Percentiles rank a stretch among this genome's conserved stretches.
phyloP scores from a whole-genome alignment of 2,797 vertebrate genomes.

The Chaenodraco wilsoni region DNA sequence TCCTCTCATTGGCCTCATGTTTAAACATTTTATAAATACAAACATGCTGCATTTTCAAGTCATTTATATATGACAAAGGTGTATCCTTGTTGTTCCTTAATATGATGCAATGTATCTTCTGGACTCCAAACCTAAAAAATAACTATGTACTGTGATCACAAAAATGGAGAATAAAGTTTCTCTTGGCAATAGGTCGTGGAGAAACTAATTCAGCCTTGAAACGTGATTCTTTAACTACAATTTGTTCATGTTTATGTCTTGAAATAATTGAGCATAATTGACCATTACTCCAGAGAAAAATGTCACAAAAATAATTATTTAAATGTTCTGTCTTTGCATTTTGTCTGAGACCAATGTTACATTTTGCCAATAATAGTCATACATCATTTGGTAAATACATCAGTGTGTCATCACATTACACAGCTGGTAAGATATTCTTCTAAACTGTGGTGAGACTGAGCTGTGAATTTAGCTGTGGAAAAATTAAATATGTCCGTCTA shows the following conservation, averaged over 20 bases:
- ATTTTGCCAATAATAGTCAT: conserved; percentile 14
- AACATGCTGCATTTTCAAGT: no score
- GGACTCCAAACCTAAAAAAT: not conserved
- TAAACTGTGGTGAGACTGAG: conserved; percentile 7
- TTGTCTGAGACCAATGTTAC: conserved; percentile 6
- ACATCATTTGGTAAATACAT: conserved; percentile 44
- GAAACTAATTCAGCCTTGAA: not conserved
- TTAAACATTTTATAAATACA: no score
- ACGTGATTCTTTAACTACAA: not conserved
- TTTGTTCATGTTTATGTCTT: conserved; percentile 4
- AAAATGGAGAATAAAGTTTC: not conserved
- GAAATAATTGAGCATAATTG: not conserved
- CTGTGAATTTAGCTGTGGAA: conserved; percentile 11
- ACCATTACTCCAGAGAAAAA: conserved; percentile 13
- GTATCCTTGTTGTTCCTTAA: not conserved
- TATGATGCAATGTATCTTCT: not conserved
- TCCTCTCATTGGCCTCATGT: no score
- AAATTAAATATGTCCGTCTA: conserved; percentile 2
- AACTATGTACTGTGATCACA: not conserved
- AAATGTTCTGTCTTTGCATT: conserved; percentile 27
- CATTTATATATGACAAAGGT: not conserved
- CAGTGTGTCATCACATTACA: conserved; percentile 30
- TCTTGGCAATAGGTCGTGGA: not conserved
- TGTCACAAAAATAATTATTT: conserved; percentile 8
- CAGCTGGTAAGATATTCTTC: conserved; percentile 32